Percentiles rank a stretch among this genome's conserved stretches.
phyloP scores from a whole-genome alignment of 1,140 invertebrate species.

The Bombus cullumanus region DNA sequence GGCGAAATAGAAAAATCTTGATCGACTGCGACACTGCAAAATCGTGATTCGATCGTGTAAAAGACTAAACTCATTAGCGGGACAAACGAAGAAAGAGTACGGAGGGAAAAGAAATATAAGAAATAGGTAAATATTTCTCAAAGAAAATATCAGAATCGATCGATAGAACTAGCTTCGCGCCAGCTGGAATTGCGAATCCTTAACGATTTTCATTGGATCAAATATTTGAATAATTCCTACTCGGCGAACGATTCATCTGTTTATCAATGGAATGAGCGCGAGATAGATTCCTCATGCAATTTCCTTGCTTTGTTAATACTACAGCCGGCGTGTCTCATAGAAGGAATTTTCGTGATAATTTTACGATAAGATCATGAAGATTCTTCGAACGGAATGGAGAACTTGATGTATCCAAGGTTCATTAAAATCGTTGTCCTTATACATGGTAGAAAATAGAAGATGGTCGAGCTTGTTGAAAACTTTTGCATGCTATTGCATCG shows the following conservation, averaged over 20 bases:
- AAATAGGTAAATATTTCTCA: too few relatives aligned
- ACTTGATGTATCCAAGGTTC: too few relatives aligned
- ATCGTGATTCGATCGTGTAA: not conserved
- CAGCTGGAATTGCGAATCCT: constrained; percentile 54
- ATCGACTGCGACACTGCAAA: not conserved
- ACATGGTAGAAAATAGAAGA: too few relatives aligned
- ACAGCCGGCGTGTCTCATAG: not conserved
- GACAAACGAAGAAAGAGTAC: too few relatives aligned
- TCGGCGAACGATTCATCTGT: constrained; percentile 29
- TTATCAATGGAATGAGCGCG: constrained; percentile 9
- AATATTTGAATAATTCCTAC: constrained; percentile 60
- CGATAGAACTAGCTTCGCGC: constrained; percentile 23
- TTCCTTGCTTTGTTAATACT: not conserved
- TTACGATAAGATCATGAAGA: not conserved
- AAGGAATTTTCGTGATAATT: not conserved
- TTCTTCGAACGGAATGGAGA: too few relatives aligned
- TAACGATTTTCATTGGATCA: constrained; percentile 26
- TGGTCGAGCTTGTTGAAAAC: not conserved
- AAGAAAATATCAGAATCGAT: not conserved
- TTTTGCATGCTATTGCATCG: not conserved
- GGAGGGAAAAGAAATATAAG: not conserved
- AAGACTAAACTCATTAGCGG: too few relatives aligned
- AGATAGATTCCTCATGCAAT: not conserved
- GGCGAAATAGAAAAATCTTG: not conserved
- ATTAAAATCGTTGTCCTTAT: not conserved